Evolutionary conservation across 2,888 invertebrate species (phyloP), one percentile per base, ranked within the genome.

Genomic region (Cerceris rybyensis): DNA sequence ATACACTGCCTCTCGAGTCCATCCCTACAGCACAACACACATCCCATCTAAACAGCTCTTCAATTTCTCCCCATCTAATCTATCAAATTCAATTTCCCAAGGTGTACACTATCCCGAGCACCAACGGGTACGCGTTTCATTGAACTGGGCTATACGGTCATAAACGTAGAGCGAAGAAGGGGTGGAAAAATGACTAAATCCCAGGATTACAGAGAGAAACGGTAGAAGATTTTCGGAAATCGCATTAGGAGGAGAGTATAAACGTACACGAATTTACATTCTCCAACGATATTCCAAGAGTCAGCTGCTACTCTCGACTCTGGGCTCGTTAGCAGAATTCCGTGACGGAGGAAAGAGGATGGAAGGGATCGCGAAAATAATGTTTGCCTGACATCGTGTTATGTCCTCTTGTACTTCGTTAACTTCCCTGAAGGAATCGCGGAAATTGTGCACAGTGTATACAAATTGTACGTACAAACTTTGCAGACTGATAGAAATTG

Each of bases 321-420:
- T 6, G 41, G 28, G 50, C 60, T 78, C 60, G 71, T 76, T 65
- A 76, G 78, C 59, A 14, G 59, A 42, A 70, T 75, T 70, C 49
- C 49, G 42, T 16, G 54, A 39, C 8, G 8, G 46, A 46, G 46
- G 46, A 46, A 11, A 11, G 46, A 11, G 46, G 46, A 6, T 46
- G 46, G 46, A 17, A 55, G 2, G 13, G 41, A 59, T 71, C 66
- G 61, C 63, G 67, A 70, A 78, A 78, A 61, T 79, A 79, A 79
- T 80, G 68, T 75, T 71, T 80, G 49, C 50, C 41, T 63, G 49
- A 46, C 63, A 43, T 73, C 52, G 60, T 63, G 65, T 60, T 46
- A 61, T 64, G 46, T 14, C 58, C 17, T 49, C 49, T 50, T 17
- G 63, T 73, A 66, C 14, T 57, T 79, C 65, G 75, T 79, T 79